A percentile compares a stretch with the other conserved stretches of the same genome.
phyloP scores from a whole-genome alignment of 1,140 invertebrate species.

The Micrasema minimum region DNA sequence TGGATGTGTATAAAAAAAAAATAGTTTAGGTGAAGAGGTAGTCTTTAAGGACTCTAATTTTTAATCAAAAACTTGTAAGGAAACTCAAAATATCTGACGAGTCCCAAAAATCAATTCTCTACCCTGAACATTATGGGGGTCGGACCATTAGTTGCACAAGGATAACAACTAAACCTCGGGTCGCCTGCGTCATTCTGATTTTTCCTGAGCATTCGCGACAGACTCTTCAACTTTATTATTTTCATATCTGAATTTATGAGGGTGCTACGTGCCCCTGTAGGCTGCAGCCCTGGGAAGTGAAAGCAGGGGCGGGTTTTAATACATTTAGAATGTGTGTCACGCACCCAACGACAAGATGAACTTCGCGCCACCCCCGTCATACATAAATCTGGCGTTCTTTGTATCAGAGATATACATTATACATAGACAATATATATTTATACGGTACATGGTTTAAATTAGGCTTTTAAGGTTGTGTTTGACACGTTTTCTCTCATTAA shows the following conservation, averaged over 20 bases:
- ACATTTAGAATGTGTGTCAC: conserved; percentile 44
- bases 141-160: conserved; percentile 20
- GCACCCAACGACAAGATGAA: conserved; percentile 41
- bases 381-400: conserved; percentile 40
- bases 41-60: too few species aligned
- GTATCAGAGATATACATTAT: conserved; percentile 33
- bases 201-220: conserved; percentile 40
- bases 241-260: conserved; percentile 51
- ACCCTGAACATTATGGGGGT: too few species aligned
- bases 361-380: conserved; percentile 16
- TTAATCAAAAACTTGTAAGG: too few species aligned
- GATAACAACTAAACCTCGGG: too few species aligned
- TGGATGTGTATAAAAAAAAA: too few species aligned
- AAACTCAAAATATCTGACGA: too few species aligned
- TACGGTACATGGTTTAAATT: conserved; percentile 1
- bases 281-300: conserved; percentile 13
- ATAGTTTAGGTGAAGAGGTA: too few species aligned
- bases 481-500: conserved; percentile 16
- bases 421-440: conserved; percentile 7
- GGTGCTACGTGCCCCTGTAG: conserved; percentile 31
- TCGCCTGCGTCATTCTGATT: too few species aligned
- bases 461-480: conserved; percentile 11
- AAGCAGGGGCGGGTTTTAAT: conserved; percentile 31
- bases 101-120: too few species aligned
- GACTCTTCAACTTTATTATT: conserved; percentile 51